These are phyloP conservation scores for Diachasma alloeum DNA, from an alignment of 1,140 invertebrate species.

Conservation along the genomic window DNA sequence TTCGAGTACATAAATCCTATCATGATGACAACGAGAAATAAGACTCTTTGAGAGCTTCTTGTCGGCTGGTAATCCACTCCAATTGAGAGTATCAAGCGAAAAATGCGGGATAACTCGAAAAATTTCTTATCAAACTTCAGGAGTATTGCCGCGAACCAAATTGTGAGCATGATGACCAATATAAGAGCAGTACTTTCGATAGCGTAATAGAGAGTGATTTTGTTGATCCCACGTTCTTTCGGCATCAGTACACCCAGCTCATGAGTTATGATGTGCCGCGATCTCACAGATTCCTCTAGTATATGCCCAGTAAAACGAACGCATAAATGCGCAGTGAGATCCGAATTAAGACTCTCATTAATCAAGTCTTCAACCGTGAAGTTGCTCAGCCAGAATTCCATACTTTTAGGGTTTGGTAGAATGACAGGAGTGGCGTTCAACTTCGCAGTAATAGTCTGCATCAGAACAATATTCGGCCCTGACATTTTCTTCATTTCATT, in stretches of 20 bases:
- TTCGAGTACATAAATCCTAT: background rate
- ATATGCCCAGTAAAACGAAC: background rate
- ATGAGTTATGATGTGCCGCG: background rate
- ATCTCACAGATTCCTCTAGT: background rate
- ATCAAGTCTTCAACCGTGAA: background rate
- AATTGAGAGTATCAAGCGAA: background rate
- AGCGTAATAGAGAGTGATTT: background rate
- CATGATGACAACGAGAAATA: background rate
- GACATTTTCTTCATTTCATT: background rate
- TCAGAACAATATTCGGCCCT: background rate
- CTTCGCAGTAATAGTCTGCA: background rate
- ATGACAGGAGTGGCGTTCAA: background rate
- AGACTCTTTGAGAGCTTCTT: background rate
- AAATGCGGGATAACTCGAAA: background rate
- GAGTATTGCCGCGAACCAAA: background rate
- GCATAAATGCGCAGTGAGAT: background rate
- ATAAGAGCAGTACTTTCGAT: background rate
- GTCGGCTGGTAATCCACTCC: background rate
- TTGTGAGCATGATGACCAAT: background rate
- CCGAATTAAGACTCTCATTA: background rate
- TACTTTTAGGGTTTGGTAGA: background rate
- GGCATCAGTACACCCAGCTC: background rate
- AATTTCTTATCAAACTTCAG: background rate
- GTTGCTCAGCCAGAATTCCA: background rate
- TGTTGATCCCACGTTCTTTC: background rate